Percentiles rank a stretch among this genome's conserved stretches.
phyloP scores from a whole-genome alignment of 2,113 vertebrate genomes.

The Pedionomus torquatus region DNA sequence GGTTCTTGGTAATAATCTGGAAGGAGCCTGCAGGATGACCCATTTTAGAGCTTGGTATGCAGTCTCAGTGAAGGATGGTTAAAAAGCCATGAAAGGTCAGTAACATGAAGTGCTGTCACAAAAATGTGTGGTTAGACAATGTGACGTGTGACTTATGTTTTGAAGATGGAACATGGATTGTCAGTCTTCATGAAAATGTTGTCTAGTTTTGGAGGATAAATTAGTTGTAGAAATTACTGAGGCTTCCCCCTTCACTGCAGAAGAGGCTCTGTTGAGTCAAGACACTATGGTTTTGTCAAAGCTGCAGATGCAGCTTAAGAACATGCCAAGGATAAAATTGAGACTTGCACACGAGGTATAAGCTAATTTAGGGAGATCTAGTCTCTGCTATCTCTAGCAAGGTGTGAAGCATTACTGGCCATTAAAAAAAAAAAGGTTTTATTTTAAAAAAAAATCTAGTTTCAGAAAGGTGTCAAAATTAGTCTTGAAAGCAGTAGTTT shows the following conservation, averaged over 20 bases:
- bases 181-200: neutral
- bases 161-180: neutral
- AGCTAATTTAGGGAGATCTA: fast-evolving
- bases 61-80: neutral
- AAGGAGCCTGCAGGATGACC: neutral
- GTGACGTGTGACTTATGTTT: neutral
- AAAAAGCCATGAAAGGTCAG: neutral
- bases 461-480: neutral
- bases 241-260: neutral
- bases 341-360: neutral
- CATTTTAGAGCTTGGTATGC: neutral
- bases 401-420: neutral
- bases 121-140: neutral
- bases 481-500: neutral
- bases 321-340: neutral
- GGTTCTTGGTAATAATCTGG: neutral
- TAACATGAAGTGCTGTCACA: neutral
- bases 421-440: neutral
- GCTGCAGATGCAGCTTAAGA: neutral
- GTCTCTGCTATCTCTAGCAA: neutral
- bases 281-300: neutral
- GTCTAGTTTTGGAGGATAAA: neutral
- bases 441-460: fast-evolving
- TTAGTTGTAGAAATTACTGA: neutral
- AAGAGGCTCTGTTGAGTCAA: neutral